Base-by-base conservation (phyloP, 2,797 vertebrate species). In the Chloroceryle amazona region DNA sequence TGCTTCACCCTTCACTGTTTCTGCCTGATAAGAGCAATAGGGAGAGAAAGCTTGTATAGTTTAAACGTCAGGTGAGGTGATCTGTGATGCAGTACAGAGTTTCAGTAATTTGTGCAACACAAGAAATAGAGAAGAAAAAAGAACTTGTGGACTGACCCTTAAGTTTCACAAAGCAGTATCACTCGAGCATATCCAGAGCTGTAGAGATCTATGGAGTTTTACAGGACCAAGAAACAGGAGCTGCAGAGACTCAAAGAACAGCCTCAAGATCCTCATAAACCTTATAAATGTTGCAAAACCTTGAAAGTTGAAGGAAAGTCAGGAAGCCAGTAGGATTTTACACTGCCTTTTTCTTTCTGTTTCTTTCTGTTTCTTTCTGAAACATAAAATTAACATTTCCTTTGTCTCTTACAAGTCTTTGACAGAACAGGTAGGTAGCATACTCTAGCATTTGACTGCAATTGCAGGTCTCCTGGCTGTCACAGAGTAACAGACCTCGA, bases 371-470 rank as follows among this genome's bases (percentile, higher is more conserved):
- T 41, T 41, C 39, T 71, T 65, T 89, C 62, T 73, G 44, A 61
- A 76, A 80, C 21, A 73, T 93, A 55, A 73, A 88, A 90, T 95
- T 73, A 87, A 54, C 63, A 65, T 94, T 89, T 89, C 14, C 61
- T 90, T 93, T 78, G 39, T 89, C 47, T 93, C 44, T 49, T 73
- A 20, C 0, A 39, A 31, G 25, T 18, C 61, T 96, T 90, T 92
- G 81, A 35, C 55, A 71, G 63, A 89, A 49, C 33, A 52, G 23
- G 41, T 52, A 67, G 49, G 39, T 54, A 42, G 25, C 8, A 1
- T 74, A n/a, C n/a, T 78, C 9, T 33, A 29, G n/a, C 29, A 29
- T 88, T 91, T 82, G 28, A 26, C 52, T 89, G 75, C 29, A 60
- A 1, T 62, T 83, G 21, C 68, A 51, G 62, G 35, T 86, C 81